Percentiles rank a stretch among this genome's conserved stretches.
Conservation (phyloP, 1,140 invertebrate genomes). For the Temnothorax nylanderi region DNA sequence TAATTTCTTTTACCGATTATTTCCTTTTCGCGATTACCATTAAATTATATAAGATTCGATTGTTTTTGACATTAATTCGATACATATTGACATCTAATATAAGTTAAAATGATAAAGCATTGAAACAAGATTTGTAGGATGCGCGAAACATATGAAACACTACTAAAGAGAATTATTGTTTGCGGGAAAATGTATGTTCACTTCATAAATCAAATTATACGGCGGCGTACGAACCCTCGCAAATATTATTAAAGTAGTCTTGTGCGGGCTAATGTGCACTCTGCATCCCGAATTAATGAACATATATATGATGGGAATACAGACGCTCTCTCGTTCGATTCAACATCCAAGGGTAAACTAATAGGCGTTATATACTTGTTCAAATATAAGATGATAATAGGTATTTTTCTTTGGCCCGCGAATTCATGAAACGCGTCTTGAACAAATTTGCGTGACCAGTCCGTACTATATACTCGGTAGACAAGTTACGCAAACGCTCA, state of each 20-base stretch:
- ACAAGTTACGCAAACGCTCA: conserved; percentile 19
- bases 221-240: not conserved
- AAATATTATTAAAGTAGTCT: conserved; percentile 8
- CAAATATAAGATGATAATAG: not conserved
- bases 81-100: not conserved
- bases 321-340: not conserved
- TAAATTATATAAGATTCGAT: not conserved
- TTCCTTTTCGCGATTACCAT: not conserved
- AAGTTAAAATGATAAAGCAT: not conserved
- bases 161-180: conserved; percentile 21
- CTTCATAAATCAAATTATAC: conserved; percentile 40
- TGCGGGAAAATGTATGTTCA: not conserved
- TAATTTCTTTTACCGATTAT: not conserved
- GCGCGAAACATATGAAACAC: not conserved
- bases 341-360: not conserved
- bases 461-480: not conserved
- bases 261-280: not conserved
- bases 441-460: conserved; percentile 20
- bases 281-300: conserved; percentile 1
- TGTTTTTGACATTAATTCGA: not conserved
- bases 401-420: not conserved
- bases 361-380: not conserved
- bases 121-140: not conserved
- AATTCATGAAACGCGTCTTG: not conserved
- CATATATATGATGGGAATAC: not conserved